Base-by-base conservation (phyloP, 2,888 invertebrate species). In the Brenthis daphne region DNA sequence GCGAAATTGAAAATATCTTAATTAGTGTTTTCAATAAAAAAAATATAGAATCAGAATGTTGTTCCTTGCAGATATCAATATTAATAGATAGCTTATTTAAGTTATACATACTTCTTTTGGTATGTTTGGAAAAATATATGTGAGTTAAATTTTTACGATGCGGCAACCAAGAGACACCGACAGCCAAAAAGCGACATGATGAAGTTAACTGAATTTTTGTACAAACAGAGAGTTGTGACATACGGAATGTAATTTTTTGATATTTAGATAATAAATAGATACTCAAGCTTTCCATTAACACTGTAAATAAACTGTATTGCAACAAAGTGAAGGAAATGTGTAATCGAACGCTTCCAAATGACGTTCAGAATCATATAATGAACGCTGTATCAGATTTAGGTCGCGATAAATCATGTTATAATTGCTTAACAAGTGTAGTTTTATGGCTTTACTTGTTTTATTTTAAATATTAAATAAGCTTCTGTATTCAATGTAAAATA, bases 301-400 rank as follows among this genome's bases (percentile, higher is more conserved):
- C 14, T 47, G 58, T 3, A 24, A 47, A 58, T 58, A 24, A 24
- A 47, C 24, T 4, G 14, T 58, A n/a, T 54, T 54, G 63, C 63
- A 64, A 64, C 50, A 54, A 64, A 55, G 4, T 37, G 13, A 58
- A 65, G 65, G 65, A 65, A 57, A 33, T 58, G 43, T 65, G 65
- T n/a, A 65, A 65, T 65, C 53, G 43, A 58, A 65, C n/a, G 47
- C 58, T 50, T 65, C 58, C 47, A 58, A 20, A 57, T 33, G 12
- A n/a, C 11, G 51, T 65, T 57, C 24, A 51, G 65, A 20, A 65
- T 58, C 20, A 24, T 37, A 16, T 65, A 57, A 57, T 37, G 51
- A 47, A 47, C 16, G 43, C 43, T 14, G 13, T 56, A 29, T 1
- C 20, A 67, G 64, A 70, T 70, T 67, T 67, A 64, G 67, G 64